phyloP scores from a whole-genome alignment of 1,140 invertebrate species.

The Hestina assimilis region DNA sequence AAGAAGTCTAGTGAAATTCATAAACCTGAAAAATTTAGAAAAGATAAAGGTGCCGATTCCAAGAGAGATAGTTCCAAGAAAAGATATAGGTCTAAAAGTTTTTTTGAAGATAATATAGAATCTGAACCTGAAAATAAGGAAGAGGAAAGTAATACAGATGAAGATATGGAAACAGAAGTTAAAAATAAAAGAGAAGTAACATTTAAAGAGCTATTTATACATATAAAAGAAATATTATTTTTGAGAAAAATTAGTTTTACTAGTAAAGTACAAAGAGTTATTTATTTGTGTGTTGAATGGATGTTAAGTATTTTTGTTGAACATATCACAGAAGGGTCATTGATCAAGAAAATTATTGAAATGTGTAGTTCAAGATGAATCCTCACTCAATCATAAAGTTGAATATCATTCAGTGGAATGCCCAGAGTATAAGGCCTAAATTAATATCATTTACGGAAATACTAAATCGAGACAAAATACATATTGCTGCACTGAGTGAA shows the following conservation, averaged over 20 bases:
- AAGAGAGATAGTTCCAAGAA: not conserved
- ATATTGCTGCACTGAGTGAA: no score
- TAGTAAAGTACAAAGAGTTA: not conserved
- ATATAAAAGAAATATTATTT: not conserved
- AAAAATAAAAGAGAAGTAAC: not conserved
- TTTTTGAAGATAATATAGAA: not conserved
- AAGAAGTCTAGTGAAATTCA: not conserved
- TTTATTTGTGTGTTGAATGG: not conserved
- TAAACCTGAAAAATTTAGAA: no score
- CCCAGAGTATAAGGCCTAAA: no score
- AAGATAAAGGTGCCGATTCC: no score
- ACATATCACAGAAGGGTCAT: not conserved
- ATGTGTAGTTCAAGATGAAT: no score
- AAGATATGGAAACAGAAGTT: not conserved
- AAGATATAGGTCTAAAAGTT: not conserved
- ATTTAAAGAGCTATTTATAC: not conserved
- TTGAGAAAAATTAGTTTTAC: not conserved
- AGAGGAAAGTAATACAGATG: not conserved
- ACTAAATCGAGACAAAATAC: no score
- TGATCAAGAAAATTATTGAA: no score
- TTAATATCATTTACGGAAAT: no score
- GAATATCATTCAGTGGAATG: no score
- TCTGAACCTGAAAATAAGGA: not conserved
- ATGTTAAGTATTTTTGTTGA: not conserved
- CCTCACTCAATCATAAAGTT: no score